A percentile compares a stretch with the other conserved stretches of the same genome.
Conservation (phyloP, 2,888 invertebrate genomes). For the Agrochola lychnidis region DNA sequence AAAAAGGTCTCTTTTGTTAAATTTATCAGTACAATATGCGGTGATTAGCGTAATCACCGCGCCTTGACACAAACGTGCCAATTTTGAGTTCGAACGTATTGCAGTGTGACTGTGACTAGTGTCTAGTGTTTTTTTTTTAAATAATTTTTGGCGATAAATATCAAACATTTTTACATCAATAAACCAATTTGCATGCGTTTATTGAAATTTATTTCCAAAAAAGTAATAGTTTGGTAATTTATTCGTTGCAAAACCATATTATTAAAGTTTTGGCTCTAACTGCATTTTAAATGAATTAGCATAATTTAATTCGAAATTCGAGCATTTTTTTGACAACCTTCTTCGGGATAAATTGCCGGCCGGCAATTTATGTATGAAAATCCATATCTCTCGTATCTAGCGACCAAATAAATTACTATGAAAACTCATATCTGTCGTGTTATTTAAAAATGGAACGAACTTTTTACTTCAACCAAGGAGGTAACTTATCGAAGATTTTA, state of each 20-base stretch:
- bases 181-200: slow-evolving; percentile 1
- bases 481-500: too few species aligned
- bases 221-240: background rate
- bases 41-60: slow-evolving; percentile 59
- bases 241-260: background rate
- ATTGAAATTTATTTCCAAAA: background rate
- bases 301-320: background rate
- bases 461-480: too few species aligned
- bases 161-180: background rate
- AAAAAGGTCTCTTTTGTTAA: slow-evolving; percentile 62
- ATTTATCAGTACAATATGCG: slow-evolving; percentile 52
- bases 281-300: background rate
- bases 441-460: too few species aligned
- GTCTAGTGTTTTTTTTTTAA: too few species aligned
- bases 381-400: too few species aligned
- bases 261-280: background rate
- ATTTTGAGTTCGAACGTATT: slow-evolving; percentile 39
- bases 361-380: too few species aligned
- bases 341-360: too few species aligned
- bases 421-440: too few species aligned
- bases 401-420: too few species aligned
- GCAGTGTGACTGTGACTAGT: background rate
- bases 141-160: background rate
- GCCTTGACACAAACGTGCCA: slow-evolving; percentile 61
- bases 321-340: too few species aligned